phyloP scores from a whole-genome alignment of 2,113 vertebrate genomes.

The Ceratotherium simum region DNA sequence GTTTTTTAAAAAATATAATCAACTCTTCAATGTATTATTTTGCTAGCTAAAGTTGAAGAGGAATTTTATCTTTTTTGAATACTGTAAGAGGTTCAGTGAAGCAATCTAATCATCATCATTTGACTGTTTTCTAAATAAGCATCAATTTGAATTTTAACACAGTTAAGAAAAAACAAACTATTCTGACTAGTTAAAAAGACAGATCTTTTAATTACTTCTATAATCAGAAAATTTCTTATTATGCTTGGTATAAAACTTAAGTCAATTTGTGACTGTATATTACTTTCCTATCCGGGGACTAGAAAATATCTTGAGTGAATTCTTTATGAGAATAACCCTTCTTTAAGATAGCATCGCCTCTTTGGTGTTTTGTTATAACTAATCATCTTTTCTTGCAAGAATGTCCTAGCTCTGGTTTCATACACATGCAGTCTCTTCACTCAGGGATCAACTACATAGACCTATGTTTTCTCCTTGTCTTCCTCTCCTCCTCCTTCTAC shows the following conservation, averaged over 20 bases:
- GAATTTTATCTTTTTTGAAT: constrained; percentile 33
- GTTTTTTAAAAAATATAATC: background rate
- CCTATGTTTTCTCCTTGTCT: background rate
- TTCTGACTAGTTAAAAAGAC: background rate
- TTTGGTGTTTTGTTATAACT: background rate
- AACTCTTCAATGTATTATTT: background rate
- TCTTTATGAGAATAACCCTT: background rate
- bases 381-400: background rate
- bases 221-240: background rate
- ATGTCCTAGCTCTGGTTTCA: background rate
- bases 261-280: background rate
- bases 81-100: background rate
- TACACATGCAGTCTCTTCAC: background rate
- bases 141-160: constrained; percentile 39
- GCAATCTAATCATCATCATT: background rate
- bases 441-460: background rate
- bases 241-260: background rate
- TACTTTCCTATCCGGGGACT: background rate
- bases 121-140: constrained; percentile 43
- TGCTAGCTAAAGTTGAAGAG: background rate
- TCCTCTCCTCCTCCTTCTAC: background rate
- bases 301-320: background rate
- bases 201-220: background rate
- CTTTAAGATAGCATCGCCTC: background rate
- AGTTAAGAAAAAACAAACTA: background rate